phyloP scores from a whole-genome alignment of 2,113 vertebrate genomes.

The Abramis brama region DNA sequence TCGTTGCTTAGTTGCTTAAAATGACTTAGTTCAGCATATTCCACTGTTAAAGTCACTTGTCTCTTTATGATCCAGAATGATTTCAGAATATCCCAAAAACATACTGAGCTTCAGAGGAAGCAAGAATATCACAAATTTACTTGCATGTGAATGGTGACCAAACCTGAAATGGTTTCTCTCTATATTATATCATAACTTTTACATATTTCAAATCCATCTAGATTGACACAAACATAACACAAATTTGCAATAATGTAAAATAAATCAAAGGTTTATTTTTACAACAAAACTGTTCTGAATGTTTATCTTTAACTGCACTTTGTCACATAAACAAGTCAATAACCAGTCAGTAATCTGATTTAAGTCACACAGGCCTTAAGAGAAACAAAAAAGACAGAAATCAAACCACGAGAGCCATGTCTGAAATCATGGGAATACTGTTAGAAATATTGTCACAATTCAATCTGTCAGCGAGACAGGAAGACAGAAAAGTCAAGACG shows the following conservation, averaged over 20 bases:
- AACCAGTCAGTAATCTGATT: background rate
- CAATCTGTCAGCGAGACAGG: constrained; percentile 4
- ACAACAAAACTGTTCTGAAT: background rate
- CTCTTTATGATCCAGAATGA: background rate
- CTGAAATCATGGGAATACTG: constrained; percentile 23
- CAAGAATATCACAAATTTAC: background rate
- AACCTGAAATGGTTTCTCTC: background rate
- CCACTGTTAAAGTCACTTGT: background rate
- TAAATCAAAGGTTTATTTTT: background rate
- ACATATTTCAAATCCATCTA: background rate
- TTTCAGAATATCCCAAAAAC: background rate
- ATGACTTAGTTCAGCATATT: background rate
- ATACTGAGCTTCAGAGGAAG: background rate
- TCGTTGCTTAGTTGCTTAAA: background rate
- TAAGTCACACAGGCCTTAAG: background rate
- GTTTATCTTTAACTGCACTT: background rate
- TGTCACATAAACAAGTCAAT: background rate
- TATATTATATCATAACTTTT: background rate
- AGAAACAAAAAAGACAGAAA: background rate
- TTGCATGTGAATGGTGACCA: background rate
- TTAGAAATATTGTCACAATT: constrained; percentile 20
- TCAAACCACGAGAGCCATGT: background rate
- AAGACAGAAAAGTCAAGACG: background rate
- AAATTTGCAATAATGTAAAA: background rate
- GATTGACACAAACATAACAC: background rate